phyloP scores from a whole-genome alignment of 2,888 invertebrate species.

The Machimus rusticus region DNA sequence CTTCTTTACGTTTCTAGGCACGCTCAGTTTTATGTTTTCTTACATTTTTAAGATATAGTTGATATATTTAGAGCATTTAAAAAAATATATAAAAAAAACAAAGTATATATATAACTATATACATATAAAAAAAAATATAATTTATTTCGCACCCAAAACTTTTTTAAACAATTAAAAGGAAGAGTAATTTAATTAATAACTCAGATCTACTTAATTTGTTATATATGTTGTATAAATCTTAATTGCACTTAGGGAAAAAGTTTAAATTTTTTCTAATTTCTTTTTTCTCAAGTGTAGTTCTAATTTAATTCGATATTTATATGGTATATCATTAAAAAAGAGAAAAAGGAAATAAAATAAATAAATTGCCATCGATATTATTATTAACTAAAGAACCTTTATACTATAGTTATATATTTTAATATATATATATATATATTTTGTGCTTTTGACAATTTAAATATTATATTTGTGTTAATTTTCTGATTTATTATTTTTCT shows the following conservation, averaged over 20 bases:
- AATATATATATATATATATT: not conserved
- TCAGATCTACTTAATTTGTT: not conserved
- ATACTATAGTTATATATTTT: not conserved
- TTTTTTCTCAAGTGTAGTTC: not conserved
- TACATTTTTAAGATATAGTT: not conserved
- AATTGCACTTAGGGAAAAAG: not conserved
- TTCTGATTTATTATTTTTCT: not conserved
- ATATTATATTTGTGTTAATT: not conserved
- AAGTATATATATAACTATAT: not conserved
- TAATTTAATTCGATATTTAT: not conserved
- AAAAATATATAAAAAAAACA: not conserved
- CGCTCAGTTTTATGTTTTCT: not conserved
- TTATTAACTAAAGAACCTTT: not conserved
- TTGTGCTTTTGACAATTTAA: not conserved
- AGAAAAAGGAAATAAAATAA: not conserved
- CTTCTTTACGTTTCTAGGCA: not conserved
- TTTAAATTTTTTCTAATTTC: too few species aligned
- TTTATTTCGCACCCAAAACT: not conserved
- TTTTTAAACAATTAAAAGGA: not conserved
- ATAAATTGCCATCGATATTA: not conserved
- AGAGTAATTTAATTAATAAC: not conserved
- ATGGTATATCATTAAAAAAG: not conserved
- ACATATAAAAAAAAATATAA: not conserved
- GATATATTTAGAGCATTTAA: not conserved
- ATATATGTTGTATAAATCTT: not conserved